Conservation (phyloP, 2,113 vertebrate species). For the Apistogramma diplotaenia region DNA sequence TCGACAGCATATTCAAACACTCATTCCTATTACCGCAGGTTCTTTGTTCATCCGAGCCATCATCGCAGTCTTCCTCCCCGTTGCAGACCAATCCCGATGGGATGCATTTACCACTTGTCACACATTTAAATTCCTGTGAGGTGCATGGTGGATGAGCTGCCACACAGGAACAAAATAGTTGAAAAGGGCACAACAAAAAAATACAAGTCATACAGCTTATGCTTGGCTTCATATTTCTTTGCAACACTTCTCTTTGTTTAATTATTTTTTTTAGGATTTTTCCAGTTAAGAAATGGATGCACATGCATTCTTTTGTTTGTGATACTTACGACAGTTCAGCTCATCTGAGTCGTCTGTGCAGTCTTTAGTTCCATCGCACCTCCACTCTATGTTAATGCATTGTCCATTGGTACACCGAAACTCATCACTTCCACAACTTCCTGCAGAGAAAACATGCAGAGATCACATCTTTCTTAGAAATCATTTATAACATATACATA, state of each 20-base stretch:
- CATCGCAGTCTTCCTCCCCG: constrained; percentile 72
- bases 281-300: too few relatives aligned
- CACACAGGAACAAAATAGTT: not conserved
- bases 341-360: constrained; percentile 76
- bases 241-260: not conserved
- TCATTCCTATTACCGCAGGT: too few relatives aligned
- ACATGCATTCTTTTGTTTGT: not conserved
- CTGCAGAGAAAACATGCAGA: constrained; percentile 23
- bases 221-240: not conserved
- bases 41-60: constrained; percentile 76
- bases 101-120: constrained; percentile 74
- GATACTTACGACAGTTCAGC: constrained; percentile 71
- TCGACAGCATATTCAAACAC: not conserved
- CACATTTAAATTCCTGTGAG: constrained; percentile 72
- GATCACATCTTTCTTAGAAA: not conserved
- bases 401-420: constrained; percentile 73
- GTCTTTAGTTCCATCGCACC: constrained; percentile 73
- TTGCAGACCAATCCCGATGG: constrained; percentile 72
- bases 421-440: constrained; percentile 57
- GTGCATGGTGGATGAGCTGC: constrained; percentile 64
- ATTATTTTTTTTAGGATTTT: not conserved
- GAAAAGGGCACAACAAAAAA: not conserved
- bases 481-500: not conserved
- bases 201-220: not conserved
- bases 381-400: constrained; percentile 68